Percentiles rank a stretch among this genome's conserved stretches.
phyloP scores from a whole-genome alignment of 2,113 vertebrate genomes.

The Entomyzon cyanotis region DNA sequence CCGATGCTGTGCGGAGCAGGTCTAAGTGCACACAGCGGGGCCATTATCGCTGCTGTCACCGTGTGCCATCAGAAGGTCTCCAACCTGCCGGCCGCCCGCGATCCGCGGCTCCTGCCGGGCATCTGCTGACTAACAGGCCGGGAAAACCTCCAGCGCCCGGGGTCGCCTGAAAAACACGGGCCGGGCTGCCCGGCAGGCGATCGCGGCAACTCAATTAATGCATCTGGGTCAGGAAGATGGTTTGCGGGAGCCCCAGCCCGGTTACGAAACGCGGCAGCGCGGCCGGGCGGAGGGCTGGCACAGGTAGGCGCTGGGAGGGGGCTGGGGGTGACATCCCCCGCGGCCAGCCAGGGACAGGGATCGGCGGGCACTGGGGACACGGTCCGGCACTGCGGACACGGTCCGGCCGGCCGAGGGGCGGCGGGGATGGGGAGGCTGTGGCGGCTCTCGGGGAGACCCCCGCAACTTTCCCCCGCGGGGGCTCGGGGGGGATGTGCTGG shows the following conservation, averaged over 20 bases:
- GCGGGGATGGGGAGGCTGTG: background rate
- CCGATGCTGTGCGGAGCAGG: background rate
- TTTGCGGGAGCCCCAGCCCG: conserved; percentile 1
- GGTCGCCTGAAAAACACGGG: background rate
- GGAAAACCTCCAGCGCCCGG: background rate
- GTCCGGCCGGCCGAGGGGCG: background rate
- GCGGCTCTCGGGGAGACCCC: background rate
- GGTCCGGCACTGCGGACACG: background rate
- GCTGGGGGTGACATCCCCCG: background rate
- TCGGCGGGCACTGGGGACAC: too few species aligned
- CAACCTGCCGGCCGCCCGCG: background rate
- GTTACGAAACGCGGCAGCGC: conserved; percentile 48
- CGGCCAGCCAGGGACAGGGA: background rate
- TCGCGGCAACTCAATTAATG: conserved; percentile 43
- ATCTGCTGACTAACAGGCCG: conserved; percentile 16
- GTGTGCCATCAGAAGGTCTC: background rate
- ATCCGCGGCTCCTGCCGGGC: background rate
- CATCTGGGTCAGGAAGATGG: conserved; percentile 60
- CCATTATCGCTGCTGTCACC: background rate
- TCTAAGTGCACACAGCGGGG: background rate
- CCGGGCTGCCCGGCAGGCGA: background rate
- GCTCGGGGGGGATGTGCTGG: background rate
- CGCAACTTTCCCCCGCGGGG: background rate
- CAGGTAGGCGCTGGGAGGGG: background rate
- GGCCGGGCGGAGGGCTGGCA: background rate